These are phyloP conservation scores for Amphipyra tragopoginis DNA, from an alignment of 2,888 invertebrate genomes.

Conservation along the genomic window DNA sequence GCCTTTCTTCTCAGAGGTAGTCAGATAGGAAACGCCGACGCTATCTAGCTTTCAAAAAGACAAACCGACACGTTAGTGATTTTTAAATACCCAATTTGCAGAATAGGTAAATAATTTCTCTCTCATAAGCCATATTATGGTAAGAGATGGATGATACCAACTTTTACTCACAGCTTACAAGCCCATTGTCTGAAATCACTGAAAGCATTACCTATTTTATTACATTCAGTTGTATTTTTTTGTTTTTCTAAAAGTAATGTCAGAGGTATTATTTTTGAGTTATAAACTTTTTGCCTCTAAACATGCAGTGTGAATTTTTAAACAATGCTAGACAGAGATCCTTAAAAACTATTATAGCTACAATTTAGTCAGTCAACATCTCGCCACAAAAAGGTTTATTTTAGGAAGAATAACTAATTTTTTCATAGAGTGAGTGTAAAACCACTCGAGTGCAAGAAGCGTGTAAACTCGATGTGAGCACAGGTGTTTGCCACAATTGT, in stretches of 20 bases:
- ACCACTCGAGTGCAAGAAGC: slow-evolving; percentile 5
- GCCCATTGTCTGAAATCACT: not conserved
- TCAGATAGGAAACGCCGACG: no score
- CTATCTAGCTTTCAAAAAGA: no score
- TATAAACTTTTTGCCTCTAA: slow-evolving; percentile 5
- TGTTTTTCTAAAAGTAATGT: not conserved
- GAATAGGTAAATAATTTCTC: no score
- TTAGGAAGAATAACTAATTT: slow-evolving; percentile 34
- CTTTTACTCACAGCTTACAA: not conserved
- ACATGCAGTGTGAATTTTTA: slow-evolving; percentile 17
- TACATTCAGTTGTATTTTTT: not conserved
- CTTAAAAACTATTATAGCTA: not conserved
- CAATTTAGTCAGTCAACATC: slow-evolving; percentile 1
- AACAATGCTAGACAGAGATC: slow-evolving; percentile 19
- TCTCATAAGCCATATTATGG: no score
- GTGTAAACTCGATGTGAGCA: slow-evolving; percentile 9
- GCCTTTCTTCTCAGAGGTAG: no score
- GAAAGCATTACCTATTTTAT: not conserved
- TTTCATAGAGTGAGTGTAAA: slow-evolving; percentile 29
- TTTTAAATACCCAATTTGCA: no score
- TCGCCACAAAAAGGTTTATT: not conserved
- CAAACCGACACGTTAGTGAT: no score
- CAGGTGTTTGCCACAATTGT: slow-evolving; percentile 31
- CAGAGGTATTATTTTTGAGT: slow-evolving; percentile 12
- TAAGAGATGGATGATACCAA: not conserved